Evolutionary conservation across 2,888 invertebrate species (phyloP).

Genomic region (Gari tellinella): DNA sequence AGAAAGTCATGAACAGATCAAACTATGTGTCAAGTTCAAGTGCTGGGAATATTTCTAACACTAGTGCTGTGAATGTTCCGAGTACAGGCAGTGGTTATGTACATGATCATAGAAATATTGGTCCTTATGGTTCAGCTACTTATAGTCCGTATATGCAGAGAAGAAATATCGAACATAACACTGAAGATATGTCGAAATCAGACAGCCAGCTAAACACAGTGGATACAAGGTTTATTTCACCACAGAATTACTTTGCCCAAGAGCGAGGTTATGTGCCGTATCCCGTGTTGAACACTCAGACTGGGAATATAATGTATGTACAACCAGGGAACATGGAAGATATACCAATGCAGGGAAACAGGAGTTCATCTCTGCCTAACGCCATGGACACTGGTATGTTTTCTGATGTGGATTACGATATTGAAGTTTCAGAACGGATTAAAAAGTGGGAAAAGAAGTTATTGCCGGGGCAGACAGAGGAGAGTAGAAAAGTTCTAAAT

Average conservation of each 20-base stretch:
- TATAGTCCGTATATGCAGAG: slow-evolving; percentile 66
- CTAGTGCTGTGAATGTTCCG: no score
- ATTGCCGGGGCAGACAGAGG: slow-evolving; percentile 58
- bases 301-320: slow-evolving; percentile 54
- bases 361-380: slow-evolving; percentile 49
- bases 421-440: slow-evolving; percentile 78
- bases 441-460: slow-evolving; percentile 80
- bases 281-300: slow-evolving; percentile 49
- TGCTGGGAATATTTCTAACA: no score
- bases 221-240: slow-evolving; percentile 14
- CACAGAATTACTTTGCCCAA: slow-evolving; percentile 8
- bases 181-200: slow-evolving; percentile 73
- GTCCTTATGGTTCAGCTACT: slow-evolving; percentile 56
- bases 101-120: slow-evolving; percentile 25
- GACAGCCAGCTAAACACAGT: slow-evolving; percentile 72
- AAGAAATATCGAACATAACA: slow-evolving; percentile 41
- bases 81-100: no score
- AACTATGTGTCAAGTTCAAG: neutral
- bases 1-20: neutral
- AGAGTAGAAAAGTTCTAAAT: slow-evolving; percentile 51
- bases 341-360: slow-evolving; percentile 5
- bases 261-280: slow-evolving; percentile 38
- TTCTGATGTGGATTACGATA: slow-evolving; percentile 80
- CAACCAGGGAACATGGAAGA: slow-evolving; percentile 42
- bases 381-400: slow-evolving; percentile 76